Conservation (phyloP, 2,113 vertebrate species). For the Benitochromis conjunctus region DNA sequence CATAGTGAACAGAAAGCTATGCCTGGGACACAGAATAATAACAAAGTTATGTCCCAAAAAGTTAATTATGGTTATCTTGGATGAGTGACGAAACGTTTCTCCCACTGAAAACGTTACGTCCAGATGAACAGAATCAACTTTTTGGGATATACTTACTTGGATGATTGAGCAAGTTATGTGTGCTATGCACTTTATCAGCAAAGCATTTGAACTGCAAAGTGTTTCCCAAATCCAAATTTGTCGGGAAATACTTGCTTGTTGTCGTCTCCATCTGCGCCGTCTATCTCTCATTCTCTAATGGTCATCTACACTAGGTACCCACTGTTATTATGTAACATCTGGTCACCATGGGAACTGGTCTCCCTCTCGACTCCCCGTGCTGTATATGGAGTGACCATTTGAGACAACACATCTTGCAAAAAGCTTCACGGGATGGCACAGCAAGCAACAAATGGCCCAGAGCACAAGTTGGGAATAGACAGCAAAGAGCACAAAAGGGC, state of each 20-base stretch:
- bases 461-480: constrained; percentile 13
- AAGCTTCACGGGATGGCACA: constrained; percentile 30
- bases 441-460: constrained; percentile 31
- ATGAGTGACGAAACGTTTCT: neutral
- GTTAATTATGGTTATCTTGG: neutral
- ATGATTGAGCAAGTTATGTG: neutral
- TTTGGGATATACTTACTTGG: neutral
- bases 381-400: constrained; percentile 16
- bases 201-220: neutral
- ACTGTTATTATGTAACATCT: constrained; percentile 56
- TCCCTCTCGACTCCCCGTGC: neutral
- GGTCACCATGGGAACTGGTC: constrained; percentile 58
- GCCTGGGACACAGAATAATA: neutral
- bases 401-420: constrained; percentile 24
- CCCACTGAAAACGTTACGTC: neutral
- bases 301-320: constrained; percentile 26
- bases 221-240: constrained; percentile 7
- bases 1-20: neutral
- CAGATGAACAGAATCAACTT: neutral
- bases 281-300: constrained; percentile 40
- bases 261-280: constrained; percentile 1
- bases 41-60: neutral
- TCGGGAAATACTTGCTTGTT: constrained; percentile 12
- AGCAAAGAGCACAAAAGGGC: constrained; percentile 28
- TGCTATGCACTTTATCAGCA: neutral